Evolutionary conservation across 2,888 invertebrate species (phyloP).

Genomic region (Philhelius pedissequus): DNA sequence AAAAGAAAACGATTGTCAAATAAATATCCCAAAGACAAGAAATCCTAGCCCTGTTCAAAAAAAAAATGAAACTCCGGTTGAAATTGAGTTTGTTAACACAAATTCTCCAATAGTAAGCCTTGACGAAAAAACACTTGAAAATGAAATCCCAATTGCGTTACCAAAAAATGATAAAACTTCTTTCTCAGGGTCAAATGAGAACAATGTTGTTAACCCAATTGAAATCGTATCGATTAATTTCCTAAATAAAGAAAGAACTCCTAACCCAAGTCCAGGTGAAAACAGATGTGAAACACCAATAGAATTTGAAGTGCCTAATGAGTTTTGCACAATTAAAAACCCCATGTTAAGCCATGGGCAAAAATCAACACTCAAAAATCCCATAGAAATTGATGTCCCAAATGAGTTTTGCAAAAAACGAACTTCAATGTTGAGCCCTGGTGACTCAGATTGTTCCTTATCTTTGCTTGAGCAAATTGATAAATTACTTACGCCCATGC

Average conservation of each 20-base stretch:
- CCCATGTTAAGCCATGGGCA: background rate
- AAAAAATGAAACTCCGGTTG: background rate
- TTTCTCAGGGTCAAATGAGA: background rate
- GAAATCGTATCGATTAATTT: background rate
- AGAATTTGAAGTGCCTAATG: background rate
- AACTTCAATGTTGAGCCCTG: background rate
- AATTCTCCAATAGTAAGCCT: background rate
- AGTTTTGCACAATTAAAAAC: background rate
- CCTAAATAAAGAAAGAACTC: background rate
- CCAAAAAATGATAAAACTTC: background rate
- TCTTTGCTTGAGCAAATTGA: conserved; percentile 16
- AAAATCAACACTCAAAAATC: background rate
- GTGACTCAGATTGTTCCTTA: conserved; percentile 18
- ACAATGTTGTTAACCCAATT: background rate
- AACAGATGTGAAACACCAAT: background rate
- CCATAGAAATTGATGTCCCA: conserved; percentile 13
- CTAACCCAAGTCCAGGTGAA: background rate
- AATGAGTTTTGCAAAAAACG: background rate
- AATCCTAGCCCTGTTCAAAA: background rate
- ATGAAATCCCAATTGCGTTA: background rate
- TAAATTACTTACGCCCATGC: background rate
- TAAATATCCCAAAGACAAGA: background rate
- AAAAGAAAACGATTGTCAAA: background rate
- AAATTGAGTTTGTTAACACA: conserved; percentile 6
- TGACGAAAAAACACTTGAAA: background rate